These are phyloP conservation scores for Cyclophora punctaria DNA, from an alignment of 2,888 invertebrate genomes.

Conservation along the genomic window DNA sequence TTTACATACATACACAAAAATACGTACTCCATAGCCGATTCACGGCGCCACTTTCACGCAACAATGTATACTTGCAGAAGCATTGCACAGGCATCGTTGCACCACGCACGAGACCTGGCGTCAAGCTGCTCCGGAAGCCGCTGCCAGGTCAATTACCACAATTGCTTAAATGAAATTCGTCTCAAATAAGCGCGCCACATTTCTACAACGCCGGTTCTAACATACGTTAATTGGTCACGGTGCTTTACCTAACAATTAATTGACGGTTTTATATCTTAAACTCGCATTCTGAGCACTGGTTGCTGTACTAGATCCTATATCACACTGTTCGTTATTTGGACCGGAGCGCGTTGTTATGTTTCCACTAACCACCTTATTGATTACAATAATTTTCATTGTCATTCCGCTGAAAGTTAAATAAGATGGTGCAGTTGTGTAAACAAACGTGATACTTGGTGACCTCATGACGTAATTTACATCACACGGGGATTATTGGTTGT, in stretches of 20 bases:
- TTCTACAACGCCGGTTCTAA: conserved; percentile 33
- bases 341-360: conserved; percentile 3
- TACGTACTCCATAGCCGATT: neutral
- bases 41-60: too few relatives aligned
- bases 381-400: conserved; percentile 14
- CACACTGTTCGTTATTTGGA: conserved; percentile 14
- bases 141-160: conserved; percentile 65
- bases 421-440: too few relatives aligned
- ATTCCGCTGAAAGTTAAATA: too few relatives aligned
- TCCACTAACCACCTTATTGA: neutral
- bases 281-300: conserved; percentile 23
- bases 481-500: too few relatives aligned
- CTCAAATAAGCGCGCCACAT: conserved; percentile 47
- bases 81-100: conserved; percentile 29
- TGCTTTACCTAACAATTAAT: conserved; percentile 65
- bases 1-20: conserved; percentile 5
- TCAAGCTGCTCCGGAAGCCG: conserved; percentile 56
- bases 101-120: conserved; percentile 41
- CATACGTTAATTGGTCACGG: conserved; percentile 68
- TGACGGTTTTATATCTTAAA: conserved; percentile 33
- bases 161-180: conserved; percentile 72
- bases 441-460: too few relatives aligned
- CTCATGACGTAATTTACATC: too few relatives aligned
- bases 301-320: neutral
- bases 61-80: neutral